Percentiles rank a stretch among this genome's conserved stretches.
phyloP scores from a whole-genome alignment of 2,888 invertebrate species.

The Calliphora vomitoria region DNA sequence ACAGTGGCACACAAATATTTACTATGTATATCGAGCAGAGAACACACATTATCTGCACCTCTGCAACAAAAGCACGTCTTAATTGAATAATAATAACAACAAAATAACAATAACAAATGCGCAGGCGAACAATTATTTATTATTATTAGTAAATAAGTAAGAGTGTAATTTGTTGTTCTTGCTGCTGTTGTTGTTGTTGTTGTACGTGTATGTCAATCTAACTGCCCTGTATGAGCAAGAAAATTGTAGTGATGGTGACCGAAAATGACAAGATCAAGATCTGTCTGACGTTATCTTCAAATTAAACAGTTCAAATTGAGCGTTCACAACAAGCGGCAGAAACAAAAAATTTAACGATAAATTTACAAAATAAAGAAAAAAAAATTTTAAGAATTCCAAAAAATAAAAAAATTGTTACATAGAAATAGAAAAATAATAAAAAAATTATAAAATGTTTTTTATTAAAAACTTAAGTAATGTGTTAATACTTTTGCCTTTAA shows the following conservation, averaged over 20 bases:
- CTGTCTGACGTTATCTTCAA: conserved; percentile 68
- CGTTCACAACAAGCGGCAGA: conserved; percentile 62
- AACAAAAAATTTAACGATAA: conserved; percentile 28
- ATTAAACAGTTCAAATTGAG: conserved; percentile 72
- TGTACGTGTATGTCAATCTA: conserved; percentile 2
- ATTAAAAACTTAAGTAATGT: background rate
- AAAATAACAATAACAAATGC: conserved; percentile 78
- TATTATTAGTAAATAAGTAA: conserved; percentile 70
- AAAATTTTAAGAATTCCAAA: background rate
- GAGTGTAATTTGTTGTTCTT: conserved; percentile 37
- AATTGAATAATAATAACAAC: conserved; percentile 74
- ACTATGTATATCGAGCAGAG: conserved; percentile 12
- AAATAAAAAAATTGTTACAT: background rate
- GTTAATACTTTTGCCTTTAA: conserved; percentile 1
- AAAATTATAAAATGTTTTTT: conserved; percentile 15
- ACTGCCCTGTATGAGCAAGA: conserved; percentile 57
- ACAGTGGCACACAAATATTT: conserved; percentile 14
- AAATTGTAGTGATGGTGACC: too few species aligned
- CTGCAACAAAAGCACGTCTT: conserved; percentile 81
- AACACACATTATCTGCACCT: conserved; percentile 79
- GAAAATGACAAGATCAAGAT: conserved; percentile 75
- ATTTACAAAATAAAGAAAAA: conserved; percentile 1
- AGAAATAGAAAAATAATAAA: too few species aligned
- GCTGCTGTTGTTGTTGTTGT: conserved; percentile 26
- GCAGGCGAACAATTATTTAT: conserved; percentile 74